phyloP scores from a whole-genome alignment of 2,888 invertebrate species.

The Lingula anatina region DNA sequence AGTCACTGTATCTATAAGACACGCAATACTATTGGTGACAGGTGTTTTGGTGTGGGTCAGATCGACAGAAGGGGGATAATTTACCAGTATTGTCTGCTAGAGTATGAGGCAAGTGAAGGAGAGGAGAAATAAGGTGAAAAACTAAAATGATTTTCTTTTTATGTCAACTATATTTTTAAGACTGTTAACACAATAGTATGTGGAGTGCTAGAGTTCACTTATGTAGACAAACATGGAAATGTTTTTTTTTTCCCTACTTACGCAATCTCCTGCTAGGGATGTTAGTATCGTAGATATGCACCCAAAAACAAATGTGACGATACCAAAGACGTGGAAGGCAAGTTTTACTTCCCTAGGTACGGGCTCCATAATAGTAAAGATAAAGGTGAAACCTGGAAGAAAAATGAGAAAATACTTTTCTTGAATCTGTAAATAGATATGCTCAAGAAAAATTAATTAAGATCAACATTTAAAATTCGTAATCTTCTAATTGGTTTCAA shows the following conservation, averaged over 20 bases:
- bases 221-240: background rate
- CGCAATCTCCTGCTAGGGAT: conserved; percentile 30
- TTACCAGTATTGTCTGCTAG: too few relatives aligned
- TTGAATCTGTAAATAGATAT: background rate
- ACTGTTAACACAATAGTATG: too few relatives aligned
- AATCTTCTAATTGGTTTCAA: background rate
- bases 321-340: conserved; percentile 40
- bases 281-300: conserved; percentile 22
- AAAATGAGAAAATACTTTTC: background rate
- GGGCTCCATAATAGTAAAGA: conserved; percentile 41
- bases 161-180: too few relatives aligned
- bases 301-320: conserved; percentile 22
- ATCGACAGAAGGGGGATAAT: too few relatives aligned
- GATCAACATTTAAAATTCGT: background rate
- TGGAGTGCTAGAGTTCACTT: too few relatives aligned
- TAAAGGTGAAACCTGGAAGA: conserved; percentile 34
- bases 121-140: background rate
- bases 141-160: background rate
- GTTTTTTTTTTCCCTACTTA: conserved; percentile 22
- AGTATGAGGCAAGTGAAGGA: too few relatives aligned
- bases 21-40: too few relatives aligned
- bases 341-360: conserved; percentile 37
- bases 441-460: background rate
- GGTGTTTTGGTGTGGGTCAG: too few relatives aligned
- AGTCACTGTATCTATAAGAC: too few relatives aligned